A percentile compares a stretch with the other conserved stretches of the same genome.
Evolutionary conservation across 2,113 vertebrate species (phyloP).

Genomic region (Rallus limicola): DNA sequence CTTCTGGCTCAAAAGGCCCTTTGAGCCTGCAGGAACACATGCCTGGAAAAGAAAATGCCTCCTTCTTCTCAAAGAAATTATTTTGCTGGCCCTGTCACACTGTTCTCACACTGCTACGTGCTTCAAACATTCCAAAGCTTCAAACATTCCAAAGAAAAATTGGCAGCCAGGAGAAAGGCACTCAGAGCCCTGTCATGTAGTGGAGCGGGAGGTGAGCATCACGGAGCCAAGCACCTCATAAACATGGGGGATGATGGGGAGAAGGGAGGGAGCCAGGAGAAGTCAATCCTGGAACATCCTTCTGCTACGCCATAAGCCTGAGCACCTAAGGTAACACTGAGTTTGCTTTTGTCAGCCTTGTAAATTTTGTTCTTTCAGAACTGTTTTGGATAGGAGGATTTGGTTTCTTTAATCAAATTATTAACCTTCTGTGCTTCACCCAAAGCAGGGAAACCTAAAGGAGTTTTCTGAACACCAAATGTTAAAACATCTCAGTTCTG

Average conservation of each 20-base stretch:
- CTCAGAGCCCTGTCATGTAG: background rate
- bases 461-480: background rate
- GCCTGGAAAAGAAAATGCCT: background rate
- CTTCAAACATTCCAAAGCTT: background rate
- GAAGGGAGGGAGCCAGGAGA: background rate
- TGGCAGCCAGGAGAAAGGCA: background rate
- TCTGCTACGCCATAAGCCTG: fast-evolving
- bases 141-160: background rate
- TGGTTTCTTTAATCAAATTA: background rate
- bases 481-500: background rate
- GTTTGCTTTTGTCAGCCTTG: background rate
- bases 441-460: background rate
- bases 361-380: background rate
- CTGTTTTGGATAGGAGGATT: background rate
- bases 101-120: background rate
- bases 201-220: background rate
- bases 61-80: background rate
- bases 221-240: background rate
- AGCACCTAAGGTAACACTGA: background rate
- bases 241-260: background rate
- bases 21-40: background rate
- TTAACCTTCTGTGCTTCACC: background rate
- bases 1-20: background rate
- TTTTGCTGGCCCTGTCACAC: background rate
- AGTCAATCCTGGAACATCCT: background rate